phyloP scores from a whole-genome alignment of 1,140 invertebrate species.

The Octopus bimaculoides region DNA sequence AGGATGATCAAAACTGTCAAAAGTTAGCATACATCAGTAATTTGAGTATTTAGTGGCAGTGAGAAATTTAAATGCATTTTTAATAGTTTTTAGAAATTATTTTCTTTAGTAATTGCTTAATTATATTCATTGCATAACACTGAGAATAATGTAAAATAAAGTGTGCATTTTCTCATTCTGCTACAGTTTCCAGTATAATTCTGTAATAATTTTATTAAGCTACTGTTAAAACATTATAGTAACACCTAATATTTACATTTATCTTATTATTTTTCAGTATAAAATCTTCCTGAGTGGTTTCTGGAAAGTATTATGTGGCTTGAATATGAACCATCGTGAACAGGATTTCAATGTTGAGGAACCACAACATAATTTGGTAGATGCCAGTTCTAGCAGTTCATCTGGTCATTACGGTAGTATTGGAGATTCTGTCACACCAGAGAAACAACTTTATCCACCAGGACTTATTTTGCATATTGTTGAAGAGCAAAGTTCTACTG shows the following conservation, averaged over 20 bases:
- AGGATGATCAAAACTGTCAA: too few species aligned
- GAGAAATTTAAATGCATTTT: too few species aligned
- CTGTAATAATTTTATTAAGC: too few species aligned
- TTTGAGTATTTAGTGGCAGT: too few species aligned
- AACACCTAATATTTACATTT: not conserved
- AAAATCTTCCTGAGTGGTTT: constrained; percentile 29
- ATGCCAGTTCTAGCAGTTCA: not conserved
- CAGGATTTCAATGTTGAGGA: not conserved
- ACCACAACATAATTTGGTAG: not conserved
- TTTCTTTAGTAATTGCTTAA: too few species aligned
- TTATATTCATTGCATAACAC: too few species aligned
- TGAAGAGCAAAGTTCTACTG: not conserved
- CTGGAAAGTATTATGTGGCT: constrained; percentile 24
- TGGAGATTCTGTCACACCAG: not conserved
- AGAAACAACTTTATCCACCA: constrained; percentile 16
- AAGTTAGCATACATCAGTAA: too few species aligned
- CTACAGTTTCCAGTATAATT: too few species aligned
- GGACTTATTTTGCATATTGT: constrained; percentile 19
- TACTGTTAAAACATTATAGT: not conserved
- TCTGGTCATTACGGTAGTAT: constrained; percentile 1
- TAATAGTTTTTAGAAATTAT: too few species aligned
- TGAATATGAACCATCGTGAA: not conserved
- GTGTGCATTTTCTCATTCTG: too few species aligned
- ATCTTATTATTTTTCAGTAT: constrained; percentile 24
- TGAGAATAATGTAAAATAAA: too few species aligned